Conservation (phyloP, 2,113 vertebrate genomes). For the Isurus oxyrinchus region DNA sequence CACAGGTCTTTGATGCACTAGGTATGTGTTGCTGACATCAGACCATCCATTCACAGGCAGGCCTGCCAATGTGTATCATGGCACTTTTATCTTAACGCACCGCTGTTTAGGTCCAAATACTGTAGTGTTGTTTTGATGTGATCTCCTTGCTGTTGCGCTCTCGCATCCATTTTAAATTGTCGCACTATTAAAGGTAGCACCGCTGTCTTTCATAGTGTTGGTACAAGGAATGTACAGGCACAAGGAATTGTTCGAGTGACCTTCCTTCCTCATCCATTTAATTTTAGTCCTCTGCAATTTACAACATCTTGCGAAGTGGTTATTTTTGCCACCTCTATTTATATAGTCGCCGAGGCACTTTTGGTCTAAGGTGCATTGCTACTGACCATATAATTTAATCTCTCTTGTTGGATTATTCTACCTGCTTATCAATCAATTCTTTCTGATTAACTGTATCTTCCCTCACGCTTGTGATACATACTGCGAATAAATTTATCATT, state of each 20-base stretch:
- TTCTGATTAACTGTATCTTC: not conserved
- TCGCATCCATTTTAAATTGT: not conserved
- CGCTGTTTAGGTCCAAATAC: not conserved
- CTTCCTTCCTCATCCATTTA: not conserved
- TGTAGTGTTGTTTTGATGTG: not conserved
- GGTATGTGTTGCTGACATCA: not conserved
- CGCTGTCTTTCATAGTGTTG: not conserved
- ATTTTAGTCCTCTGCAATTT: not conserved
- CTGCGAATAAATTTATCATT: not conserved
- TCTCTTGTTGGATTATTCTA: not conserved
- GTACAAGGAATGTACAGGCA: not conserved
- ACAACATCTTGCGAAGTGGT: not conserved
- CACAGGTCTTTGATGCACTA: not conserved
- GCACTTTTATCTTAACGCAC: not conserved
- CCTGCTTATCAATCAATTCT: not conserved
- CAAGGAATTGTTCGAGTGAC: not conserved
- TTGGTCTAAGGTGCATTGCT: not conserved
- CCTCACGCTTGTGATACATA: not conserved
- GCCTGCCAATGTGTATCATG: not conserved
- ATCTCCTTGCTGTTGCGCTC: not conserved
- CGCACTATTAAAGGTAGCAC: not conserved
- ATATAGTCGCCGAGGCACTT: not conserved
- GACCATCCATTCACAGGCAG: not conserved
- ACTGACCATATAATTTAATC: not conserved
- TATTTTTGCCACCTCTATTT: not conserved